Evolutionary conservation across 2,113 vertebrate genomes (phyloP), one percentile per base, ranked within the genome.

Genomic region (Microcebus griseorufus): DNA sequence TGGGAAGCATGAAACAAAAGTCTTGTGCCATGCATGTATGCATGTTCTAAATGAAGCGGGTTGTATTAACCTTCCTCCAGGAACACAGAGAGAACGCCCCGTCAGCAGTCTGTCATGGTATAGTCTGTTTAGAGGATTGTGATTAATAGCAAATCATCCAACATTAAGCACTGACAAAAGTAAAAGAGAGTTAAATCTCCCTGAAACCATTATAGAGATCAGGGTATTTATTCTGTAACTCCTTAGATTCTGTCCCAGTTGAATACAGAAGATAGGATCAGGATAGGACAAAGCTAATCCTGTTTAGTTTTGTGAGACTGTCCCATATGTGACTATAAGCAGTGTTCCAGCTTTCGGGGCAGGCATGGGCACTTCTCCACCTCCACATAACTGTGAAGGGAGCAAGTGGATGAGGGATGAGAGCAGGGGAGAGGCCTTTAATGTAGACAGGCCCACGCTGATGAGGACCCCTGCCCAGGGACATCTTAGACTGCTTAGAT

Each of bases 61-160:
- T 69, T 55, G 39, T 69, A 12, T 25, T 95, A 37, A 70, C 90
- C 80, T 88, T 90, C 83, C 78, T 94, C 48, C 58, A 48, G 73
- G 62, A 96, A 37, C 62, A 34, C 9, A 11, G 70, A 55, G 82
- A 45, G 39, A 78, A 25, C n/a, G 55, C 48, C 17, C 95, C 9
- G 0, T 82, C 92, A 90, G 93, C 79, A 25, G 18, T 53, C 91
- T 60, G 4, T 79, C n/a, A 0, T 53, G 60, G 60, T 0, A 0
- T 25, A 10, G 78, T 82, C 75, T 90, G 55, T 67, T 60, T 83
- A 32, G 84, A 84, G 58, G 32, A 70, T 48, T 29, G 94, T 70
- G 94, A 89, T 79, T 93, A 87, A 94, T 37, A 90, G 51, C 73
- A 65, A 86, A 60, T 94, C 34, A 76, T 80, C 79, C 39, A 39